Evolutionary conservation across 2,113 vertebrate genomes (phyloP).

Genomic region (Lucifuga dentata): DNA sequence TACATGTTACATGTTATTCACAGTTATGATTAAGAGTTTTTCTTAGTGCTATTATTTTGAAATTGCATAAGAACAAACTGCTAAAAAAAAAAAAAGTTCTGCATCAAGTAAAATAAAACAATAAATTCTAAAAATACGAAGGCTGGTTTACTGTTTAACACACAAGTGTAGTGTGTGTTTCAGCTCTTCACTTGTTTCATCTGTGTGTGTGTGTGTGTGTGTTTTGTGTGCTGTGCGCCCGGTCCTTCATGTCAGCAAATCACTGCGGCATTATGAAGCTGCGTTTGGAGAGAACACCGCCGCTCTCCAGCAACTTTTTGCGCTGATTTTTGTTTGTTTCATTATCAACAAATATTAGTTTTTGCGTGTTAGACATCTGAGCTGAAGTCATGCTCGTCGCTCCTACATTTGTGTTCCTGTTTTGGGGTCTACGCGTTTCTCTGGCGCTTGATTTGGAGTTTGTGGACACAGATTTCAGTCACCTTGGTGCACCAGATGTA

Average conservation of each 20-base stretch:
- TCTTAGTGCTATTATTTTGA: too few relatives aligned
- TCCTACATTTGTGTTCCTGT: slow-evolving; percentile 55
- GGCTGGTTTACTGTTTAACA: too few relatives aligned
- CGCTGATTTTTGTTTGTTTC: background rate
- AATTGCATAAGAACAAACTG: too few relatives aligned
- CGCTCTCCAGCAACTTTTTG: slow-evolving; percentile 47
- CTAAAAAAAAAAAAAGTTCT: too few relatives aligned
- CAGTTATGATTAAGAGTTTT: too few relatives aligned
- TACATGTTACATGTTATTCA: too few relatives aligned
- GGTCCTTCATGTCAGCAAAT: slow-evolving; percentile 61
- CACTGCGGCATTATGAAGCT: slow-evolving; percentile 73
- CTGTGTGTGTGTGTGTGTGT: too few relatives aligned
- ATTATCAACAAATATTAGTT: background rate
- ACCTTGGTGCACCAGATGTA: slow-evolving; percentile 56
- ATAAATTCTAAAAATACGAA: too few relatives aligned
- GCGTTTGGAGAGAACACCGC: slow-evolving; percentile 44
- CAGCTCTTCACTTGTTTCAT: too few relatives aligned
- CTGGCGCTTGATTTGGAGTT: slow-evolving; percentile 53
- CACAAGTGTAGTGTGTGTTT: too few relatives aligned
- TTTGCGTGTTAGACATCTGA: background rate
- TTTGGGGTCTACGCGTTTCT: slow-evolving; percentile 63
- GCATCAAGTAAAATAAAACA: too few relatives aligned
- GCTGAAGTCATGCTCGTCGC: slow-evolving; percentile 67
- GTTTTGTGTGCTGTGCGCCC: slow-evolving; percentile 46
- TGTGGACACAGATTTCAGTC: slow-evolving; percentile 52